These are phyloP conservation scores for Lethrus apterus DNA, from an alignment of 1,140 invertebrate genomes.

Conservation along the genomic window DNA sequence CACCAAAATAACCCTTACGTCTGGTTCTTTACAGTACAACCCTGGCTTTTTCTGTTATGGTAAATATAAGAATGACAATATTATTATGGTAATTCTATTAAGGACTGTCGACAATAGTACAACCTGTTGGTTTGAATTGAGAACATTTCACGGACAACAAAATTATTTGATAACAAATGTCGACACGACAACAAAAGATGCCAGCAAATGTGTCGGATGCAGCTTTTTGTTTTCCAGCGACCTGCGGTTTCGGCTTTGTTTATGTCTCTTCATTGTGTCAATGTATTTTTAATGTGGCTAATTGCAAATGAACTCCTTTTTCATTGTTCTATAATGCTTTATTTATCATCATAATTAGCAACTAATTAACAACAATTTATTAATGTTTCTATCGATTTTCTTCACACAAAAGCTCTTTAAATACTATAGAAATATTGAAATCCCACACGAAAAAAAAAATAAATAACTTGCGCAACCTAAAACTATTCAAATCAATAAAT, in stretches of 20 bases:
- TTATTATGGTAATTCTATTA: slow-evolving; percentile 41
- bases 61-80: slow-evolving; percentile 40
- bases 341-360: slow-evolving; percentile 3
- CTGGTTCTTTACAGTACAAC: slow-evolving; percentile 21
- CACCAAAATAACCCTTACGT: slow-evolving; percentile 31
- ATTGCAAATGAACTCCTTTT: slow-evolving; percentile 23
- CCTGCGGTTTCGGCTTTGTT: slow-evolving; percentile 23
- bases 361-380: slow-evolving; percentile 8
- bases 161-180: slow-evolving; percentile 39
- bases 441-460: too few relatives aligned
- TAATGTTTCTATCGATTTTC: neutral
- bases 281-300: slow-evolving; percentile 27
- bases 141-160: slow-evolving; percentile 32
- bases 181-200: slow-evolving; percentile 30
- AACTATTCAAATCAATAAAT: too few relatives aligned
- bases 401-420: slow-evolving; percentile 7
- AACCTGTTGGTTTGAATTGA: slow-evolving; percentile 37
- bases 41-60: slow-evolving; percentile 34
- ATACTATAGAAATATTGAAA: too few relatives aligned
- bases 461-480: too few relatives aligned
- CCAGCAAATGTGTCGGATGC: slow-evolving; percentile 28
- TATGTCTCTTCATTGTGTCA: slow-evolving; percentile 22
- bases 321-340: slow-evolving; percentile 8
- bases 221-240: slow-evolving; percentile 28
- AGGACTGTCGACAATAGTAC: slow-evolving; percentile 34